Conservation (phyloP, 2,888 invertebrate genomes). For the Hypsopygia costalis region DNA sequence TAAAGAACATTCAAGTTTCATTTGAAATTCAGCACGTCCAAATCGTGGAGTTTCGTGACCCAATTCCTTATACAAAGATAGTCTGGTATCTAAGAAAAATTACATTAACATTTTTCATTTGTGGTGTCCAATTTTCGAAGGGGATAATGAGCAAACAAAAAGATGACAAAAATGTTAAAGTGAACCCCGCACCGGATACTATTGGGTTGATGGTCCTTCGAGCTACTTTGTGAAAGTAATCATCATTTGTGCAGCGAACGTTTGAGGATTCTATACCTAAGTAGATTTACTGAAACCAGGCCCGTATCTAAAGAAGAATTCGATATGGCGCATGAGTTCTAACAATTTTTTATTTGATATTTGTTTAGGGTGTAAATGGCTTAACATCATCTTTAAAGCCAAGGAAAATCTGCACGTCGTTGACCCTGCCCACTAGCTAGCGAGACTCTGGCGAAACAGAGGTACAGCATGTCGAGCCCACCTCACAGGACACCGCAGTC, state of each 20-base stretch:
- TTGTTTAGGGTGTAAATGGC: no score
- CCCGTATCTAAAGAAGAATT: no score
- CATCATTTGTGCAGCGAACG: not conserved
- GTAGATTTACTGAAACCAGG: no score
- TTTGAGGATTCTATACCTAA: not conserved
- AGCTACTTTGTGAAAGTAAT: not conserved
- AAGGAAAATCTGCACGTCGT: no score
- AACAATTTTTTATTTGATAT: no score
- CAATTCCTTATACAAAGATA: conserved; percentile 2
- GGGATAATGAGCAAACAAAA: no score
- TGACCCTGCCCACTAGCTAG: no score
- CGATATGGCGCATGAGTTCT: no score
- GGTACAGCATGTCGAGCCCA: no score
- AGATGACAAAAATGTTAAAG: not conserved
- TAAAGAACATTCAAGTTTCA: not conserved
- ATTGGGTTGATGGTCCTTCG: not conserved
- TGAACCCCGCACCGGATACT: not conserved
- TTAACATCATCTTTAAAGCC: no score
- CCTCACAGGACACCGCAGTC: no score
- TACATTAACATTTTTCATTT: conserved; percentile 12
- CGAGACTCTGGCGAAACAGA: no score
- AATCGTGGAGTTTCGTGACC: conserved; percentile 12
- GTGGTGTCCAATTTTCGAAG: conserved; percentile 6
- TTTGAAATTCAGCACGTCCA: conserved; percentile 12
- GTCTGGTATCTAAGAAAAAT: conserved; percentile 2